Base-by-base conservation (phyloP, 2,113 vertebrate species). In the Oncorhynchus masou region DNA sequence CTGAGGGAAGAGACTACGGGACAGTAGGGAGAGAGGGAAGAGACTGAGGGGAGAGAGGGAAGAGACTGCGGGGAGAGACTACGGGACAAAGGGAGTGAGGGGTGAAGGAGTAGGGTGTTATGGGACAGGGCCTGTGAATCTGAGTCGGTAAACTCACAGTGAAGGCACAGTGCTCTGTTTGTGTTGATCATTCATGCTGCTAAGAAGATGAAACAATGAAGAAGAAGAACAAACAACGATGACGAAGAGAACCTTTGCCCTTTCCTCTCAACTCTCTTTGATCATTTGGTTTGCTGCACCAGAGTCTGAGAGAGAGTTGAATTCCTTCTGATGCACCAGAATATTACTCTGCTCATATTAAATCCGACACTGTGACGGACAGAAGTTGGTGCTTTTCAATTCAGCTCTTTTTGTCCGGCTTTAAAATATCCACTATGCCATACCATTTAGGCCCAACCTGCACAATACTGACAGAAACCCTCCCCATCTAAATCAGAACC, bases 151-250 rank as follows among this genome's bases (percentile, higher is more conserved):
- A 89, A 82, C 89, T 89, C 88, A 87, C 87, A 90, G 84, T 92
- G 93, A 93, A 94, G 91, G 91, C 92, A 94, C 93, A 88, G 91
- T 82, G 90, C 92, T 92, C 90, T 86, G 39, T 45, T 45, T 12
- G 86, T 87, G 83, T 78, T 80, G 74, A 90, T 81, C 84, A 86
- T 89, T 91, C 90, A 89, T 85, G 88, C 84, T 74, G 85, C 81
- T 89, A 85, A 74, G 70, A 75, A 16, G 77, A 78, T 74, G 70
- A 73, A 75, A 81, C 75, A 81, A 65, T 71, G 64, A 48, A 12
- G 39, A 45, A 45, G 39, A 45, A 12, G 39, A 45, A 45, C 8
- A 45, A 45, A 84, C 69, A 73, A 25, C 70, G 71, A 67, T 24
- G 13, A 83, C 22, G 76, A 83, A 75, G 70, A 77, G 60, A 83